Conservation (phyloP, 2,797 vertebrate species). For the Galago senegalensis region DNA sequence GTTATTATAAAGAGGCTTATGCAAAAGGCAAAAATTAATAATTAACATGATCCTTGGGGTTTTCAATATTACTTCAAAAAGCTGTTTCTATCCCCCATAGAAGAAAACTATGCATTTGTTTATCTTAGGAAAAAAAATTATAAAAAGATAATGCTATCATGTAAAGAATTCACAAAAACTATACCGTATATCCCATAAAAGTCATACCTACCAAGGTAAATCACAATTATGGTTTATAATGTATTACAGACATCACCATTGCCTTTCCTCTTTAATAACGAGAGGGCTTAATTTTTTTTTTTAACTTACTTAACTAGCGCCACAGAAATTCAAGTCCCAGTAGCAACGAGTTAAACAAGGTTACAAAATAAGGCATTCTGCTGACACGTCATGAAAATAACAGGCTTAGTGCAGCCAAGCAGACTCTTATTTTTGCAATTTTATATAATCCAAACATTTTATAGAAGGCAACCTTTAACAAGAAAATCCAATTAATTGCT, state of each 20-base stretch:
- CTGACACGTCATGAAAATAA: conserved; percentile 77
- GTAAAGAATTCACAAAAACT: conserved; percentile 84
- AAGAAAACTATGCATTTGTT: conserved; percentile 81
- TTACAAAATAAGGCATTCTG: conserved; percentile 84
- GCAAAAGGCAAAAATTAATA: conserved; percentile 85
- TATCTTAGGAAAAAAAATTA: conserved; percentile 77
- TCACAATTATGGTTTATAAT: conserved; percentile 73
- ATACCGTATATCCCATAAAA: conserved; percentile 76
- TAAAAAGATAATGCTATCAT: conserved; percentile 83
- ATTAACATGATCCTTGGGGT: conserved; percentile 82
- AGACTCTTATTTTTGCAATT: conserved; percentile 76
- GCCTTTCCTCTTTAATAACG: conserved; percentile 78
- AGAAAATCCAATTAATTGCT: conserved; percentile 41
- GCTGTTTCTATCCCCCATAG: conserved; percentile 77
- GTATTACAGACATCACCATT: conserved; percentile 67
- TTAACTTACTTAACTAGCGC: conserved; percentile 75
- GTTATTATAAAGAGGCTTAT: conserved; percentile 82
- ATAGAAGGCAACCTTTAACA: conserved; percentile 56
- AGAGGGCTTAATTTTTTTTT: conserved; percentile 70
- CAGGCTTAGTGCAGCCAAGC: conserved; percentile 72
- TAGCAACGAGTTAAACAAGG: conserved; percentile 77
- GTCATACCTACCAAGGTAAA: conserved; percentile 76
- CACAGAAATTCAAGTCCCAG: conserved; percentile 77
- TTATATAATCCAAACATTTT: conserved; percentile 73
- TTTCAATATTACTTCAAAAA: conserved; percentile 81